Evolutionary conservation across 2,888 invertebrate genomes (phyloP).

Genomic region (Petrophora chlorosata): DNA sequence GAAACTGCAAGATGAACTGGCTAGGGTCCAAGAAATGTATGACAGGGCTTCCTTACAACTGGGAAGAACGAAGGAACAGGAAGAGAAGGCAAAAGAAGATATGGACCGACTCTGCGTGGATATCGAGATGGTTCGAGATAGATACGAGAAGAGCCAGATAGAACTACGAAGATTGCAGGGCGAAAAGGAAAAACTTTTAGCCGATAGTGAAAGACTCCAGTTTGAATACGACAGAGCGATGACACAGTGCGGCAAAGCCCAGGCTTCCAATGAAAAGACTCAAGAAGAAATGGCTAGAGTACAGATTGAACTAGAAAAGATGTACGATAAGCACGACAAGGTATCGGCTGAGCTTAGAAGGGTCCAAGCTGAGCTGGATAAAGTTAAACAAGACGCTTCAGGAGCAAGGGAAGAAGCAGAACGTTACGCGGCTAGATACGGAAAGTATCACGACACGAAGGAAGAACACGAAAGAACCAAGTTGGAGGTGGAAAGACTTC

Average conservation of each 20-base stretch:
- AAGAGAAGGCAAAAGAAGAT: constrained; percentile 95
- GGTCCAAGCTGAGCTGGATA: constrained; percentile 90
- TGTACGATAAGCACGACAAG: constrained; percentile 95
- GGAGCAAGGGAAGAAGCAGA: constrained; percentile 92
- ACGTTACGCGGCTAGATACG: constrained; percentile 87
- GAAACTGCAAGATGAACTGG: constrained; percentile 93
- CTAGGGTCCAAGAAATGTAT: constrained; percentile 94
- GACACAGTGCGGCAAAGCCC: constrained; percentile 93
- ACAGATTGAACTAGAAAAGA: constrained; percentile 94
- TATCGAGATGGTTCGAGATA: constrained; percentile 93
- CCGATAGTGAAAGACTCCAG: constrained; percentile 92
- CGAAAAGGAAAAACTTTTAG: constrained; percentile 93
- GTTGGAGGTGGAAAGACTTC: constrained; percentile 91
- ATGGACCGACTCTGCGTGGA: constrained; percentile 90
- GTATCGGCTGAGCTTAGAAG: constrained; percentile 91
- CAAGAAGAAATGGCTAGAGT: constrained; percentile 95
- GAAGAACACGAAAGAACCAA: constrained; percentile 91
- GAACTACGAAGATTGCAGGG: constrained; percentile 92
- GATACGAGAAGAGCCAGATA: constrained; percentile 94
- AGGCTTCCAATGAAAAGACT: constrained; percentile 92
- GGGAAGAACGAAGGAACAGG: constrained; percentile 93
- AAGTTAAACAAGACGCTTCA: constrained; percentile 88
- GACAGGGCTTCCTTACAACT: constrained; percentile 94
- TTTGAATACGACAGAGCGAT: constrained; percentile 94
- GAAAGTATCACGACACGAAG: constrained; percentile 90